Percentiles rank a stretch among this genome's conserved stretches.
phyloP scores from a whole-genome alignment of 1,140 invertebrate genomes.

The Pseudomyrmex gracilis region DNA sequence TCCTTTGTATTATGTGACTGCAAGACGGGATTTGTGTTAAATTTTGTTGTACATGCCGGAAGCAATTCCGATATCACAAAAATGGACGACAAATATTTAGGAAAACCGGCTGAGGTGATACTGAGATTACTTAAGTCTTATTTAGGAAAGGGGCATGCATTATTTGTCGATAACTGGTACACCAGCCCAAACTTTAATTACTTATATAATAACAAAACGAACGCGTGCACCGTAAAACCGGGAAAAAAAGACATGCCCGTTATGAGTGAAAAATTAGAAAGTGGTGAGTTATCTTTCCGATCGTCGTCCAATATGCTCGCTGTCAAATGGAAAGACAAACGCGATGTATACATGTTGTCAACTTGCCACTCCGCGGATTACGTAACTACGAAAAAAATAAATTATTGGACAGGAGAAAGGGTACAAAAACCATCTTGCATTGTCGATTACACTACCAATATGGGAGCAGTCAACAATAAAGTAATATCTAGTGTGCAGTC shows the following conservation, averaged over 20 bases:
- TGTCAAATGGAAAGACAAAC: constrained; percentile 71
- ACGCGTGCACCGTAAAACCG: constrained; percentile 72
- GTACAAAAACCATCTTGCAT: constrained; percentile 69
- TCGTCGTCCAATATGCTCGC: constrained; percentile 63
- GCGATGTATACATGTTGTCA: constrained; percentile 71
- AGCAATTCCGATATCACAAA: neutral
- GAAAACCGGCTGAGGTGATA: neutral
- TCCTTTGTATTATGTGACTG: too few species aligned
- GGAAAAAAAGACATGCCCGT: constrained; percentile 71
- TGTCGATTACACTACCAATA: constrained; percentile 71
- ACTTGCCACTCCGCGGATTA: constrained; percentile 60
- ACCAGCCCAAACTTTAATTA: constrained; percentile 67
- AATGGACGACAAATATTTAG: neutral
- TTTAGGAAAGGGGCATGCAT: constrained; percentile 64
- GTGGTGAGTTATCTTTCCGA: constrained; percentile 62
- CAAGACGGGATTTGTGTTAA: neutral
- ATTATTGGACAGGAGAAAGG: constrained; percentile 27
- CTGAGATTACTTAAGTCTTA: constrained; percentile 10
- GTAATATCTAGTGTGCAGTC: constrained; percentile 46
- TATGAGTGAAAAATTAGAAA: constrained; percentile 68
- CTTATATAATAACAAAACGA: constrained; percentile 68
- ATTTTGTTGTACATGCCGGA: neutral
- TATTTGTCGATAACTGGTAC: constrained; percentile 75
- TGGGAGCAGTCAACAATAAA: constrained; percentile 70
- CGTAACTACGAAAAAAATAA: constrained; percentile 56